Evolutionary conservation across 2,888 invertebrate species (phyloP), one percentile per base, ranked within the genome.

Genomic region (Zygothrica quintamaculata): DNA sequence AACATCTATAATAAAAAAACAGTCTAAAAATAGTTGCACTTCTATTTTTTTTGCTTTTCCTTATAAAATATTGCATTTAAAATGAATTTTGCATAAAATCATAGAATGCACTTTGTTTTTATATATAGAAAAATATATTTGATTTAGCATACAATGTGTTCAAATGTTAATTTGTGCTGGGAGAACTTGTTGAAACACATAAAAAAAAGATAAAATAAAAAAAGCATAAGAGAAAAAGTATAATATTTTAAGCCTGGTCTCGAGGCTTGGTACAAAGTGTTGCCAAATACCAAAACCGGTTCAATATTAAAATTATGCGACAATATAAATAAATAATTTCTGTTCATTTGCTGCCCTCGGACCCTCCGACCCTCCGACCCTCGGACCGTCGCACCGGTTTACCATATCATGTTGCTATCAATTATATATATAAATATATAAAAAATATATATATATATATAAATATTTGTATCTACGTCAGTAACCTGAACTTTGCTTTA

Each of bases 211-310:
- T 22, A 48, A 13, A 29, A 18, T 25, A 9, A 55, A 47, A 57
- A 33, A 53, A 37, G 57, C 31, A 13, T 29, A n/a, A 9, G 29
- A n/a, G 13, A 5, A 9, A 12, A 36, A 36, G n/a, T n/a, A n/a
- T n/a, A n/a, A n/a, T 5, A 29, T 1, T 29, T 29, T 29, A n/a
- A 29, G n/a, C n/a, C 7, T 6, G 8, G 8, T 26, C 8, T 29
- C 11, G 34, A 22, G 18, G 34, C 22, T 52, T 15, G 47, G 18
- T 15, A 34, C 34, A 31, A 9, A 47, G 22, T 48, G 13, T 75
- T 73, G 62, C 79, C 62, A 73, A 78, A 78, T 65, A 52, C 26
- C 1, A 42, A 65, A 78, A 82, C 79, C 61, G 61, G 79, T 85
- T 66, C 34, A 75, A 75, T 61, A 36, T 46, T 36, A 60, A 75